A percentile compares a stretch with the other conserved stretches of the same genome.
phyloP scores from a whole-genome alignment of 2,113 vertebrate genomes.

The Sander vitreus region DNA sequence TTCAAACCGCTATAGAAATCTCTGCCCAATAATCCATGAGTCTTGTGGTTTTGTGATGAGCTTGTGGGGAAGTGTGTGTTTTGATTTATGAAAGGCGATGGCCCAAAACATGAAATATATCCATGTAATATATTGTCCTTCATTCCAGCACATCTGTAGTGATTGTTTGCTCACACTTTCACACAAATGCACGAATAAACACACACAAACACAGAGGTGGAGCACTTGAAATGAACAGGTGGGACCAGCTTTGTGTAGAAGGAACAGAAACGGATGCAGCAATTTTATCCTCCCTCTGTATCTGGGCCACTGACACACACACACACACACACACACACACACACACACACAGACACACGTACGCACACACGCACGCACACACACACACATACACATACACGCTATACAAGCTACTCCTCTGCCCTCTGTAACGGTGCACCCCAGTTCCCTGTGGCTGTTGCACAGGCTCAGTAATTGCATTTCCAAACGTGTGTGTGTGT shows the following conservation, averaged over 20 bases:
- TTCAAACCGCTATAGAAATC: constrained; percentile 52
- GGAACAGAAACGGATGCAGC: constrained; percentile 38
- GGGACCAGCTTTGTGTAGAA: constrained; percentile 58
- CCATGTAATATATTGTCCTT: constrained; percentile 42
- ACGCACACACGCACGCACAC: constrained; percentile 42
- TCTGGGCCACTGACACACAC: constrained; percentile 70
- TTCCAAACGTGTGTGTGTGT: not conserved
- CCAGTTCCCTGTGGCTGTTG: constrained; percentile 49
- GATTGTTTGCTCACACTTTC: not conserved
- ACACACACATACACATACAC: constrained; percentile 43
- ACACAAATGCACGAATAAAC: constrained; percentile 7
- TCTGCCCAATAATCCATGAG: constrained; percentile 37
- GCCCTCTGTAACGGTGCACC: constrained; percentile 43
- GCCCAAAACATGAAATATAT: constrained; percentile 18
- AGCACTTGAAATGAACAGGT: constrained; percentile 65
- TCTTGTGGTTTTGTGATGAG: constrained; percentile 39
- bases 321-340: constrained; percentile 18
- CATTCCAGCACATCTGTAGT: constrained; percentile 33
- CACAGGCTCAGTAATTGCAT: constrained; percentile 59
- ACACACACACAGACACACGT: constrained; percentile 37
- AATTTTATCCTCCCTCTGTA: constrained; percentile 61
- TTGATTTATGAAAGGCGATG: constrained; percentile 1
- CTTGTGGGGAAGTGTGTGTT: constrained; percentile 4
- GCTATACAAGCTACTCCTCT: constrained; percentile 27
- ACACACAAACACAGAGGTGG: constrained; percentile 44